Base-by-base conservation (phyloP, 2,797 vertebrate species). In the Bucorvus abyssinicus region DNA sequence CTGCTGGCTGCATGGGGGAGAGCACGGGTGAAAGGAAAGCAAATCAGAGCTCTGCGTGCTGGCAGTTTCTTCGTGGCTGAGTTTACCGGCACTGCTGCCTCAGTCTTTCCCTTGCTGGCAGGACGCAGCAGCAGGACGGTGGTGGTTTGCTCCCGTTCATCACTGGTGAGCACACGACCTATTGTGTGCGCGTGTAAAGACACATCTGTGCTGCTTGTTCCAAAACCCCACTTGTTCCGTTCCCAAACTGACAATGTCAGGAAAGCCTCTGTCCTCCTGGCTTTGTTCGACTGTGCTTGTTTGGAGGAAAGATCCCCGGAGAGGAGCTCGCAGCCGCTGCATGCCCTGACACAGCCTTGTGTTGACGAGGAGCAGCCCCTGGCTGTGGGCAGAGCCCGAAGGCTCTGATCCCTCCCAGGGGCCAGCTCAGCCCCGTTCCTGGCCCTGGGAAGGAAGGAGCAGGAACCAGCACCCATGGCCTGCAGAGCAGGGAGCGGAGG, bases 231-330 rank as follows among this genome's bases (percentile, higher is more conserved):
- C 78, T 93, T 38, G 45, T 87, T 85, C 68, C 4, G 5, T 74
- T 75, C 87, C 87, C 64, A 24, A 82, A 64, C 78, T 45, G 81
- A 92, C 95, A 95, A 90, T 91, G 92, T 64, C 92, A 92, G 94
- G 92, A 95, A 94, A 83, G 60, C 71, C 68, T 74, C 84, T 6
- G 5, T 45, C 64, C 27, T 68, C 44, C 56, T 14, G 11, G 71
- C 82, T 95, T 87, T 91, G 75, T 94, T 67, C 5, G 2, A 20
- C 59, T 0, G 0, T 29, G 45, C 80, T 73, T 73, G 68, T 82
- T 87, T 49, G 89, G 87, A 89, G 94, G 89, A 80, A 80, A 83
- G 87, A 90, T 87, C 61, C 93, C 78, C 1, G 1, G 84, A 77
- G 93, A 92, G 92, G 81, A 84, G 63, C 59, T 87, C 23, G 0